A percentile compares a stretch with the other conserved stretches of the same genome.
These are phyloP conservation scores for Leucoraja erinaceus DNA, from an alignment of 2,113 vertebrate genomes.

Conservation along the genomic window DNA sequence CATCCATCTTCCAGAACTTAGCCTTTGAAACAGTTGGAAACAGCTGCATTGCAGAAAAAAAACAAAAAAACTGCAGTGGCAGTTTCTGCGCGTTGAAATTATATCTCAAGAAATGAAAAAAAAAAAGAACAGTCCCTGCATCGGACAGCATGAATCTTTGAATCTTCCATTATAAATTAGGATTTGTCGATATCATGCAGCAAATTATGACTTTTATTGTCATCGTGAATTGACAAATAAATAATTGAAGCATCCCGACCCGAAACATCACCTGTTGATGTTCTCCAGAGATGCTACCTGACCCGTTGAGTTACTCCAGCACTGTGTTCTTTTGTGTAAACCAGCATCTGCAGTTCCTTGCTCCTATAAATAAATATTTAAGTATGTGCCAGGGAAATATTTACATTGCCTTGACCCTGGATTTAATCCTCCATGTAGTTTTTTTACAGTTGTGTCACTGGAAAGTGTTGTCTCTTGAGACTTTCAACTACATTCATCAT, in stretches of 20 bases:
- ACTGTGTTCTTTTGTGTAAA: too few relatives aligned
- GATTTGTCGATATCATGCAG: neutral
- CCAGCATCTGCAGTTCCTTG: too few relatives aligned
- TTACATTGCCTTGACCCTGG: neutral
- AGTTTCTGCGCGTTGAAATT: neutral
- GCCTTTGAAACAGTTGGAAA: neutral
- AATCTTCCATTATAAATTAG: neutral
- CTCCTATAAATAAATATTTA: neutral
- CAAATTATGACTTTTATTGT: neutral
- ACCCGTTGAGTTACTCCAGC: too few relatives aligned
- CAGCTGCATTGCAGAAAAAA: neutral
- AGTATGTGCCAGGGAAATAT: neutral
- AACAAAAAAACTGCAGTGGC: neutral
- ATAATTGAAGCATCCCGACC: too few relatives aligned
- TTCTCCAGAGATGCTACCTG: too few relatives aligned
- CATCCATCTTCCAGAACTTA: neutral
- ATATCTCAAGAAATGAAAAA: neutral
- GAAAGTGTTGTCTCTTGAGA: neutral
- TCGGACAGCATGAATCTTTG: neutral
- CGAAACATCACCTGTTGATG: too few relatives aligned
- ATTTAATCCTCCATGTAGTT: neutral
- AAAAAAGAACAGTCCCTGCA: neutral
- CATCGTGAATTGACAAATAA: neutral
- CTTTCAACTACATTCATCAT: neutral
- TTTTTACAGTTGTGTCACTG: neutral